These are phyloP conservation scores for Peromyscus aztecus DNA, from an alignment of 2,797 vertebrate genomes.

Conservation along the genomic window DNA sequence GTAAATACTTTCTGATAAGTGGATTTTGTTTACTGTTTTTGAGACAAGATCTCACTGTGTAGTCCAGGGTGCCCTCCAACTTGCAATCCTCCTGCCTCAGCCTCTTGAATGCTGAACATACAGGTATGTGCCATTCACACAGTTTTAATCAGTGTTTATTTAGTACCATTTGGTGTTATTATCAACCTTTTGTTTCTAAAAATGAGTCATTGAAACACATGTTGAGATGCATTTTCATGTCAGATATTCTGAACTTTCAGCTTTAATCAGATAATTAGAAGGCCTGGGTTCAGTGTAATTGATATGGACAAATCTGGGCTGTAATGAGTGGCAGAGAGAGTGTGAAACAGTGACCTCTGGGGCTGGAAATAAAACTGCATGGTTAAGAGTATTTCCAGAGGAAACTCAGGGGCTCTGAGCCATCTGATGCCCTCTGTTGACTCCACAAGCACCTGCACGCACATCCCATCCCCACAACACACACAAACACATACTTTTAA, in stretches of 20 bases:
- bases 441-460: background rate
- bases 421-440: background rate
- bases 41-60: background rate
- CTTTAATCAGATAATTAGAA: conserved; percentile 63
- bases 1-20: conserved; percentile 48
- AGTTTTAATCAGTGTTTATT: conserved; percentile 18
- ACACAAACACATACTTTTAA: background rate
- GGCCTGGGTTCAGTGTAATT: conserved; percentile 31
- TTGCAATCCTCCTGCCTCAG: background rate
- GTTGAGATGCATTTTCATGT: conserved; percentile 29
- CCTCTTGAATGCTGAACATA: background rate
- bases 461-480: background rate
- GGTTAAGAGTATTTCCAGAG: background rate
- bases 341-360: background rate
- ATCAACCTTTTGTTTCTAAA: conserved; percentile 60
- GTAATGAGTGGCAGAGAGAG: background rate
- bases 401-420: background rate
- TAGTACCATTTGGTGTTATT: conserved; percentile 12
- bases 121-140: background rate
- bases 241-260: conserved; percentile 54
- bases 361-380: background rate
- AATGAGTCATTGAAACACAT: conserved; percentile 9
- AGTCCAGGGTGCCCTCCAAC: background rate
- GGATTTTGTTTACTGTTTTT: background rate
- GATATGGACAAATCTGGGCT: conserved; percentile 27